These are phyloP conservation scores for Caligus rogercresseyi DNA, from an alignment of 1,140 invertebrate genomes.

Conservation along the genomic window DNA sequence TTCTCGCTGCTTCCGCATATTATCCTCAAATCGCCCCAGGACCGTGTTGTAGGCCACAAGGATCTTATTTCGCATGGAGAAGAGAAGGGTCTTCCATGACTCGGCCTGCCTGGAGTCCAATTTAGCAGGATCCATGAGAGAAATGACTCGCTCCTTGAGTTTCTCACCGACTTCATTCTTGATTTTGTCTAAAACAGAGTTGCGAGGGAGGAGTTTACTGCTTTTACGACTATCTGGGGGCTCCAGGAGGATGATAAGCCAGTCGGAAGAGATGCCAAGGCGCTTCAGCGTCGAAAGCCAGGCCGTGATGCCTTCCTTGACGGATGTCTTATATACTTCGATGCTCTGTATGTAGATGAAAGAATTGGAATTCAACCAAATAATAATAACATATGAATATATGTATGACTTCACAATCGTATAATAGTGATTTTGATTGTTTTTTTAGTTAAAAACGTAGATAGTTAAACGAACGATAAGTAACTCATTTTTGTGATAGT, in stretches of 20 bases:
- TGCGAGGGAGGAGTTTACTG: constrained; percentile 77
- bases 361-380: too few relatives aligned
- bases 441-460: too few relatives aligned
- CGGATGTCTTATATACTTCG: constrained; percentile 41
- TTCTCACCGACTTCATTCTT: constrained; percentile 80
- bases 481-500: too few relatives aligned
- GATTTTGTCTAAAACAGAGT: constrained; percentile 84
- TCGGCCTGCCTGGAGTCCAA: constrained; percentile 43
- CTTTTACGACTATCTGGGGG: constrained; percentile 67
- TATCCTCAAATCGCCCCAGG: constrained; percentile 64
- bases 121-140: constrained; percentile 18
- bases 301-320: constrained; percentile 66
- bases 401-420: too few relatives aligned
- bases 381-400: too few relatives aligned
- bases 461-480: too few relatives aligned
- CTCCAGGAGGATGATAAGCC: constrained; percentile 83
- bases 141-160: constrained; percentile 48
- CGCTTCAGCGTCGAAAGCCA: constrained; percentile 62
- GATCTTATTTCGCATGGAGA: constrained; percentile 59
- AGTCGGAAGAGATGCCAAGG: constrained; percentile 55
- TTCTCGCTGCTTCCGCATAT: constrained; percentile 72
- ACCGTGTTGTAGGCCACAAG: constrained; percentile 69
- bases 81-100: constrained; percentile 66
- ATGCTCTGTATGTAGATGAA: constrained; percentile 12
- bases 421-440: too few relatives aligned